These are phyloP conservation scores for Proteles cristata DNA, from an alignment of 2,113 vertebrate species.

Conservation along the genomic window DNA sequence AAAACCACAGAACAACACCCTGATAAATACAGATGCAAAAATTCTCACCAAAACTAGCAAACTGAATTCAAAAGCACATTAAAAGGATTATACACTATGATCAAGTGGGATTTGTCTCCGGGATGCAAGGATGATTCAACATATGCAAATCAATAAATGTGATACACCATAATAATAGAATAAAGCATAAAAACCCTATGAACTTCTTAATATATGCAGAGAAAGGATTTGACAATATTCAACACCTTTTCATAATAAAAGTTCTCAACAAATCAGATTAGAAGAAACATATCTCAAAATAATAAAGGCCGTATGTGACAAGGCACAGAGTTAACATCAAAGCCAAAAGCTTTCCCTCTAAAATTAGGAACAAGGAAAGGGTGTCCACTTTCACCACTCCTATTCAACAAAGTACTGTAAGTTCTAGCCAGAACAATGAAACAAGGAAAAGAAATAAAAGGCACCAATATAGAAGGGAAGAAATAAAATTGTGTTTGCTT, in stretches of 20 bases:
- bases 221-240: no score
- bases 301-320: background rate
- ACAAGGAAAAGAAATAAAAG: background rate
- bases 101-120: background rate
- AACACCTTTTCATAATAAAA: no score
- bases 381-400: no score
- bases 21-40: background rate
- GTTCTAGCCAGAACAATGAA: background rate
- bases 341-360: background rate
- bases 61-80: background rate
- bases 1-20: background rate
- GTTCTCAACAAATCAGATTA: background rate
- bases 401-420: background rate
- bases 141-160: background rate
- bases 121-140: background rate
- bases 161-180: background rate
- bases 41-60: background rate
- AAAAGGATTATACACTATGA: background rate
- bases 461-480: background rate
- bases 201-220: no score
- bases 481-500: background rate
- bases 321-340: background rate
- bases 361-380: background rate
- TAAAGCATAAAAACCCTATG: no score
- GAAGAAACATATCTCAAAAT: background rate